phyloP scores from a whole-genome alignment of 2,888 invertebrate species.

The Zaprionus obscuricornis region DNA sequence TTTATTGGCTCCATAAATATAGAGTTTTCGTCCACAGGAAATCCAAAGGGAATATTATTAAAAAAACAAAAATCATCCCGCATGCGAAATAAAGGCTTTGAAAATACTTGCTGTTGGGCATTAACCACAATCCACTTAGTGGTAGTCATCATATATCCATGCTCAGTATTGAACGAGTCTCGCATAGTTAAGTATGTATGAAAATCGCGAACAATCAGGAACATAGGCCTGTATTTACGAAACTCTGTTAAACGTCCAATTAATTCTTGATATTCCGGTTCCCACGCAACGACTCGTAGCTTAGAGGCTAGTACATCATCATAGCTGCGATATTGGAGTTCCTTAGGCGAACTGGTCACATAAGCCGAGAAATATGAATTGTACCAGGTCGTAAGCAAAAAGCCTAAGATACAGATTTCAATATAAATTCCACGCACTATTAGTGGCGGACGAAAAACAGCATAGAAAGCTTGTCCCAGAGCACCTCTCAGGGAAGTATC shows the following conservation, averaged over 20 bases:
- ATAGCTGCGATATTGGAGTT: slow-evolving; percentile 48
- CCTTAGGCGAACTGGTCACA: slow-evolving; percentile 74
- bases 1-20: slow-evolving; percentile 62
- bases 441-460: slow-evolving; percentile 58
- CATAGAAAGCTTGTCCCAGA: slow-evolving; percentile 73
- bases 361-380: slow-evolving; percentile 79
- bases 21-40: slow-evolving; percentile 76
- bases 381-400: slow-evolving; percentile 76
- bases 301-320: slow-evolving; percentile 70
- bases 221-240: slow-evolving; percentile 65
- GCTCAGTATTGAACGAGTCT: slow-evolving; percentile 65
- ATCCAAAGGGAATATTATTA: slow-evolving; percentile 66
- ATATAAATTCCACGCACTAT: slow-evolving; percentile 70
- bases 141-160: slow-evolving; percentile 65
- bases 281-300: slow-evolving; percentile 58
- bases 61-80: slow-evolving; percentile 71
- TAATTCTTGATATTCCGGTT: slow-evolving; percentile 61
- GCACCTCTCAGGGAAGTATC: slow-evolving; percentile 76
- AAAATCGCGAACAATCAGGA: slow-evolving; percentile 55
- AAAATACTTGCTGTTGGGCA: slow-evolving; percentile 77
- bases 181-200: slow-evolving; percentile 55
- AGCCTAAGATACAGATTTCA: slow-evolving; percentile 74
- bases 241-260: slow-evolving; percentile 31
- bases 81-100: slow-evolving; percentile 65
- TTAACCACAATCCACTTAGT: slow-evolving; percentile 68